Evolutionary conservation across 2,888 invertebrate genomes (phyloP).

Genomic region (Autographa gamma): DNA sequence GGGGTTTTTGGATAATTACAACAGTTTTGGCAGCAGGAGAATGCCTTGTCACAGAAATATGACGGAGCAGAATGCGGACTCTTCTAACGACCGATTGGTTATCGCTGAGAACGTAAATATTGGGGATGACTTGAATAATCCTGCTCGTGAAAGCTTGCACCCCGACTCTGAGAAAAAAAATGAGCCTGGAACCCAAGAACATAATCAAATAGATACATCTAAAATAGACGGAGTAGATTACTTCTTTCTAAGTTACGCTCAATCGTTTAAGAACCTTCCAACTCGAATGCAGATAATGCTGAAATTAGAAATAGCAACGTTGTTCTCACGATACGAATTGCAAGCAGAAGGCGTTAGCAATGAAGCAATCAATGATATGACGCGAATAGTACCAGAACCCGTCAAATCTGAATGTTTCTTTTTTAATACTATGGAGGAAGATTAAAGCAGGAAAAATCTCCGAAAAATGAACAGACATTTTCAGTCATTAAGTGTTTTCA

Average conservation of each 20-base stretch:
- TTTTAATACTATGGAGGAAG: conserved; percentile 20
- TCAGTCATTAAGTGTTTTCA: too few species aligned
- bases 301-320: conserved; percentile 53
- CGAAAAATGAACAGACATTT: too few species aligned
- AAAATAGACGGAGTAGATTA: conserved; percentile 35
- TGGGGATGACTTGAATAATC: too few species aligned
- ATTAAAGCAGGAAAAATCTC: background rate
- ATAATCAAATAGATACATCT: background rate
- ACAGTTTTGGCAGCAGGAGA: background rate
- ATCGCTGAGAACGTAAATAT: too few species aligned
- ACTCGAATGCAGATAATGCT: conserved; percentile 52
- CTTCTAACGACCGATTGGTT: too few species aligned
- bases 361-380: conserved; percentile 27
- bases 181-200: background rate
- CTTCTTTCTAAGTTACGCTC: conserved; percentile 52
- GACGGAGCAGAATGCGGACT: background rate
- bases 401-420: conserved; percentile 40
- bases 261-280: conserved; percentile 50
- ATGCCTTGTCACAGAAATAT: too few species aligned
- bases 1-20: conserved; percentile 38
- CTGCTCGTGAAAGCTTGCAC: too few species aligned
- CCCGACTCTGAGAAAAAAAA: too few species aligned
- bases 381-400: conserved; percentile 24
- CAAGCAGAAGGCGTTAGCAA: conserved; percentile 29
- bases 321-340: conserved; percentile 50